Evolutionary conservation across 2,888 invertebrate genomes (phyloP), one percentile per base, ranked within the genome.

Genomic region (Nymphalis c-album): DNA sequence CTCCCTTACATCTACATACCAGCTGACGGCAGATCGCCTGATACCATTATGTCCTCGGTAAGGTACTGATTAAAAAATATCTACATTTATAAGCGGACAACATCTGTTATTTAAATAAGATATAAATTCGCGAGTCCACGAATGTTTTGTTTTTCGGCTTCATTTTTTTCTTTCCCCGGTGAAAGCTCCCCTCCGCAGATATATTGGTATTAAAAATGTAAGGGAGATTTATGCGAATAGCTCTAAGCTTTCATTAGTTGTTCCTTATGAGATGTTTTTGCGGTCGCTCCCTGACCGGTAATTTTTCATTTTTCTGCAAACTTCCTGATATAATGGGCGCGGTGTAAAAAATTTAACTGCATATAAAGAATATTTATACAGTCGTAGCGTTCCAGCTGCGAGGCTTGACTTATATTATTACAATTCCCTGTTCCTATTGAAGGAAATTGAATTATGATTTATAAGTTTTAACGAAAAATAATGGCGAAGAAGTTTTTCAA

Each of bases 141-240:
- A 86, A 85, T 85, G 87, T 86, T 88, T 88, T 85, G 87, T 87
- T 86, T 86, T 87, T 85, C 82, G 83, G 77, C 81, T 79, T 80
- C 83, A 81, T 86, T 82, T 84, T 85, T 85, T 85, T 81, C 83
- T 80, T 81, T 82, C 84, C 85, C 83, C 77, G 76, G 79, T 74
- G 80, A 86, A 87, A 79, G 85, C 83, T 88, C 90, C 90, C 92
- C 91, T 90, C 85, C 79, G 77, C 81, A 86, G 88, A 90, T 90
- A 90, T 92, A 92, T 92, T 90, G 91, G 91, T 92, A 92, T 92
- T 92, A 92, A 92, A 92, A 92, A 92, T 92, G 92, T 91, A 92
- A 92, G 85, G 88, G 87, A 91, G 92, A 92, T 92, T 92, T 92
- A 92, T 92, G 91, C 88, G 91, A 90, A 92, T 91, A 87, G 91